Percentiles rank a stretch among this genome's conserved stretches.
phyloP scores from a whole-genome alignment of 2,888 invertebrate genomes.

The Drosophila paramelanica region DNA sequence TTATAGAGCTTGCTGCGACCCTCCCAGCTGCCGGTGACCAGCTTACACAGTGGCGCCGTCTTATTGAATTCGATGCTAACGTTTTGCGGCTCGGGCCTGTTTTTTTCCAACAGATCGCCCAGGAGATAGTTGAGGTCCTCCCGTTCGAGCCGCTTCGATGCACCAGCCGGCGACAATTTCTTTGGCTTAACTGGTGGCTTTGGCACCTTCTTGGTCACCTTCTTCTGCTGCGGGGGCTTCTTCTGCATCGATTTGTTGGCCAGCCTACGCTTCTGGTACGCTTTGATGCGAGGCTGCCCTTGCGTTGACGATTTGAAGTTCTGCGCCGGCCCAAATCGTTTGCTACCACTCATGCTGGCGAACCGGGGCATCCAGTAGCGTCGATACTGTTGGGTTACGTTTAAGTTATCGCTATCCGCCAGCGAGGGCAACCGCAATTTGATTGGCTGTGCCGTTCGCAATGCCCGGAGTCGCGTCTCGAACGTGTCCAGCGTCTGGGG shows the following conservation, averaged over 20 bases:
- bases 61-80: slow-evolving; percentile 22
- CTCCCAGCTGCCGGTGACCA: slow-evolving; percentile 31
- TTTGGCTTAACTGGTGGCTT: too few relatives aligned
- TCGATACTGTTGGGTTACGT: neutral
- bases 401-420: neutral
- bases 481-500: neutral
- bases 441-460: neutral
- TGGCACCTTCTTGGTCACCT: too few relatives aligned
- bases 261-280: too few relatives aligned
- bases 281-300: too few relatives aligned
- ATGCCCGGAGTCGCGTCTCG: neutral
- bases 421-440: neutral
- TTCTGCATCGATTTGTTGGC: too few relatives aligned
- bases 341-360: too few relatives aligned
- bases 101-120: slow-evolving; percentile 23
- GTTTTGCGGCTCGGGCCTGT: neutral
- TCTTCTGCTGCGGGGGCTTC: too few relatives aligned
- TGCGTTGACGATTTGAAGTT: too few relatives aligned
- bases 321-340: too few relatives aligned
- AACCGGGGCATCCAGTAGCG: neutral
- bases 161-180: too few relatives aligned
- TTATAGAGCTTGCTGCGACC: slow-evolving; percentile 21
- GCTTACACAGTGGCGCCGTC: slow-evolving; percentile 28
- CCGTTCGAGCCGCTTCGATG: neutral
- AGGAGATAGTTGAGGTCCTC: slow-evolving; percentile 10